Base-by-base conservation (phyloP, 2,797 vertebrate species). In the Prunella strophiata region DNA sequence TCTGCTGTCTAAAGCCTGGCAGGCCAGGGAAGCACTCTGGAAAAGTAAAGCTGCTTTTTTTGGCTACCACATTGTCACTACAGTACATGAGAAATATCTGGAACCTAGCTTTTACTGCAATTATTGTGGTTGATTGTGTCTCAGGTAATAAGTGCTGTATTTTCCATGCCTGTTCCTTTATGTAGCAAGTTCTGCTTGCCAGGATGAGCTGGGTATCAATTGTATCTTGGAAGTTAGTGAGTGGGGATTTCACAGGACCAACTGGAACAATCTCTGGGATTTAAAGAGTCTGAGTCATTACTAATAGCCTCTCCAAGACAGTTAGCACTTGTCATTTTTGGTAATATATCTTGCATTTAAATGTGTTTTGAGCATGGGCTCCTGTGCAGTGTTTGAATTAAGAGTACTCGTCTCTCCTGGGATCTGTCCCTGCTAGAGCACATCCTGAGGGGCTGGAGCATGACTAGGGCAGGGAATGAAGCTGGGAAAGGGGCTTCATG, bases 221-320 rank as follows among this genome's bases (percentile, higher is more conserved):
- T 83, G n/a, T 74, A 48, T 43, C 42, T 77, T 91, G 43, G 30
- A 87, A 86, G 45, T 63, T 43, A 18, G 48, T 70, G 72, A 48
- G 36, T 77, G 68, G 65, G 59, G 66, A 89, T 88, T 89, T 83
- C 84, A 54, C 34, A 66, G 32, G 45, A 55, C 65, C 55, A 51
- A 16, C 54, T 79, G 68, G 72, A 93, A 42, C 34, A 50, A 21
- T 65, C 62, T 75, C 36, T 43, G 82, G 48, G 85, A 48, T 89
- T 77, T 92, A 61, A 51, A 62, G 82, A 74, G 51, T 43, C 61
- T 81, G 89, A 90, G 48, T 94, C 29, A 70, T 81, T 91, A 51
- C 32, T 80, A 78, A 70, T 66, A 92, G 74, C 65, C 36, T 88
- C 81, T 85, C 48, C 62, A 78, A 84, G 58, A 63, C 29, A 81